Conservation (phyloP, 1,140 invertebrate species). For the Mesaphorura yosii region DNA sequence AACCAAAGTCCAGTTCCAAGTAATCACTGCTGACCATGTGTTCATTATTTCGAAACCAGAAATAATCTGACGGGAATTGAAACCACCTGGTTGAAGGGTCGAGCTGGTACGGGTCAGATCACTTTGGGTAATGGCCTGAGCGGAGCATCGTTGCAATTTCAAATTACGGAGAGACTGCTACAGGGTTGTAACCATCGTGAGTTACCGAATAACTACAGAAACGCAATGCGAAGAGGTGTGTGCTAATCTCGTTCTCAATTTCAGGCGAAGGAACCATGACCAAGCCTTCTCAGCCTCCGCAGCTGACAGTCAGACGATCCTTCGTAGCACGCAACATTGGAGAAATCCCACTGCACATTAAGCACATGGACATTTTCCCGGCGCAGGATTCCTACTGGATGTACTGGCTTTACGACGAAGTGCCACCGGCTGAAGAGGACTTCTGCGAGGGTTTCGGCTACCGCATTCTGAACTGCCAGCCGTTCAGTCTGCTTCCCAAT, state of each 20-base stretch:
- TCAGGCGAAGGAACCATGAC: conserved; percentile 42
- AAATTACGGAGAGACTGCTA: conserved; percentile 69
- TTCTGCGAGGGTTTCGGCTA: conserved; percentile 79
- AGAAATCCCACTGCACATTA: conserved; percentile 55
- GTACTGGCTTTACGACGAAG: too few relatives aligned
- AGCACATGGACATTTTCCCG: conserved; percentile 25
- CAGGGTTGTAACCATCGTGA: conserved; percentile 66
- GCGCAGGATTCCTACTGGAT: conserved; percentile 26
- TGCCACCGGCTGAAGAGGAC: conserved; percentile 45
- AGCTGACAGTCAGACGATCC: conserved; percentile 65
- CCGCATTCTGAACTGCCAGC: conserved; percentile 66
- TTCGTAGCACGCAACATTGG: conserved; percentile 83
- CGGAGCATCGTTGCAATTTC: conserved; percentile 63
- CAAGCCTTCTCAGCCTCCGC: conserved; percentile 45
- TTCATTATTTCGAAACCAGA: too few relatives aligned
- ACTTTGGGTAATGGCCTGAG: conserved; percentile 81
- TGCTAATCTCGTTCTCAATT: conserved; percentile 16
- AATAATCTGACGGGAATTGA: conserved; percentile 92
- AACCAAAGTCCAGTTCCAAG: not conserved
- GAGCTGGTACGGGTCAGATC: conserved; percentile 72
- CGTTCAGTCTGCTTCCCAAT: conserved; percentile 70
- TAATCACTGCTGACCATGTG: not conserved
- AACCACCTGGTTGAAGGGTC: conserved; percentile 63
- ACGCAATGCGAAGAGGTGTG: not conserved
- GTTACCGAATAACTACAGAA: conserved; percentile 30